Conservation (phyloP, 2,113 vertebrate species). For the Ophiodon elongatus region DNA sequence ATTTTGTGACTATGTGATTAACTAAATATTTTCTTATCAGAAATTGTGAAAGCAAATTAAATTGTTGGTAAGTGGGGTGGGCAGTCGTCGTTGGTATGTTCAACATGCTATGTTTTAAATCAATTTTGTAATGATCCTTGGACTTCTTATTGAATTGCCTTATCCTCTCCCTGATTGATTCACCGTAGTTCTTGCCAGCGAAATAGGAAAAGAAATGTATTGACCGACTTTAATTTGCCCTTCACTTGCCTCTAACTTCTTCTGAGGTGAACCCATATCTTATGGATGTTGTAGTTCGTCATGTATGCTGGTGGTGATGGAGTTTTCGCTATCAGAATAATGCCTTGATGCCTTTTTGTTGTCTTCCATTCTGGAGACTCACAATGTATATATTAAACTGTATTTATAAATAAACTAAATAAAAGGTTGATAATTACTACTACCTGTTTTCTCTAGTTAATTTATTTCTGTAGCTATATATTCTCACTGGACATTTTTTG, state of each 20-base stretch:
- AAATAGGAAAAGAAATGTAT: conserved; percentile 32
- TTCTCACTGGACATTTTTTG: neutral
- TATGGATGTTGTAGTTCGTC: conserved; percentile 64
- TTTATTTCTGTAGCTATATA: neutral
- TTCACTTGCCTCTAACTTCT: conserved; percentile 29
- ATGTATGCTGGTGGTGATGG: conserved; percentile 56
- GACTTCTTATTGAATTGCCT: conserved; percentile 68
- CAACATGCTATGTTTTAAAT: conserved; percentile 38
- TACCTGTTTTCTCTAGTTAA: neutral
- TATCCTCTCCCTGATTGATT: conserved; percentile 54
- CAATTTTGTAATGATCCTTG: conserved; percentile 39
- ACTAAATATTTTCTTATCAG: conserved; percentile 10
- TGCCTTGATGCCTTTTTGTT: conserved; percentile 87
- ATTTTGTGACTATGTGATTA: conserved; percentile 43
- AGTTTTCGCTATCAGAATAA: conserved; percentile 82
- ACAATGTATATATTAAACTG: conserved; percentile 81
- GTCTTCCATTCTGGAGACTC: conserved; percentile 81
- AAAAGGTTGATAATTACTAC: conserved; percentile 65
- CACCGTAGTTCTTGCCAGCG: conserved; percentile 51
- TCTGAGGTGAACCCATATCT: conserved; percentile 37
- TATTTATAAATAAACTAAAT: conserved; percentile 87
- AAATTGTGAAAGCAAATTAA: conserved; percentile 27
- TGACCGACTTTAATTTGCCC: conserved; percentile 46
- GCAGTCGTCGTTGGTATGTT: conserved; percentile 26
- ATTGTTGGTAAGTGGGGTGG: conserved; percentile 4